These are phyloP conservation scores for Geothlypis trichas DNA, from an alignment of 2,113 vertebrate genomes.

Conservation along the genomic window DNA sequence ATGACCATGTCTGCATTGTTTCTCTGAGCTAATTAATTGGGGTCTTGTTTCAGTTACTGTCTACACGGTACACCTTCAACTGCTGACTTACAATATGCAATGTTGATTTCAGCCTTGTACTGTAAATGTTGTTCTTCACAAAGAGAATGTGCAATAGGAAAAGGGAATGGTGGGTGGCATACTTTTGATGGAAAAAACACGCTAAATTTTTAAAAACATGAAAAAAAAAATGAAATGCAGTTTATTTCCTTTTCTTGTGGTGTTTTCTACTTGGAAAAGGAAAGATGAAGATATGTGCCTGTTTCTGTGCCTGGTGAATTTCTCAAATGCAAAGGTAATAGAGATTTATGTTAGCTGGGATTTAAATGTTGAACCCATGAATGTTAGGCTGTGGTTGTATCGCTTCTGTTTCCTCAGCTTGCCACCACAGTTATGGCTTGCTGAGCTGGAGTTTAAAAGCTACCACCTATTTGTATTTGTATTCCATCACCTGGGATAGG, in stretches of 20 bases:
- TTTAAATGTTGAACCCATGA: slow-evolving; percentile 7
- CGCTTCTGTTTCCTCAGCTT: background rate
- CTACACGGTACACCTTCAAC: slow-evolving; percentile 55
- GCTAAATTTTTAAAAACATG: background rate
- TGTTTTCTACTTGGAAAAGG: slow-evolving; percentile 5
- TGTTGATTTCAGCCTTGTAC: slow-evolving; percentile 65
- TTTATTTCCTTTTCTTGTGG: background rate
- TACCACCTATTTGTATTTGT: slow-evolving; percentile 53
- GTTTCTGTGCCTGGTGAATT: slow-evolving; percentile 54
- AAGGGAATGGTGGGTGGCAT: background rate
- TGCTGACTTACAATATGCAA: slow-evolving; percentile 64
- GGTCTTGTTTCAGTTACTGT: slow-evolving; percentile 64
- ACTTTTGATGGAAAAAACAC: background rate
- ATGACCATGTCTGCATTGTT: background rate
- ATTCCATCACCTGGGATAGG: slow-evolving; percentile 25
- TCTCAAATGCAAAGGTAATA: slow-evolving; percentile 37
- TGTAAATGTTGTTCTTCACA: slow-evolving; percentile 61
- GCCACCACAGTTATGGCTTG: background rate
- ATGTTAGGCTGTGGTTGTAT: background rate
- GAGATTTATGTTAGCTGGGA: slow-evolving; percentile 1
- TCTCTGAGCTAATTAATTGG: background rate
- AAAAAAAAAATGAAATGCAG: background rate
- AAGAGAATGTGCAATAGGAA: slow-evolving; percentile 64
- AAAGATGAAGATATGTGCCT: slow-evolving; percentile 44
- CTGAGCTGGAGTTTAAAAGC: slow-evolving; percentile 8